Percentiles rank a stretch among this genome's conserved stretches.
phyloP scores from a whole-genome alignment of 2,888 invertebrate species.

The Philereme transversata region DNA sequence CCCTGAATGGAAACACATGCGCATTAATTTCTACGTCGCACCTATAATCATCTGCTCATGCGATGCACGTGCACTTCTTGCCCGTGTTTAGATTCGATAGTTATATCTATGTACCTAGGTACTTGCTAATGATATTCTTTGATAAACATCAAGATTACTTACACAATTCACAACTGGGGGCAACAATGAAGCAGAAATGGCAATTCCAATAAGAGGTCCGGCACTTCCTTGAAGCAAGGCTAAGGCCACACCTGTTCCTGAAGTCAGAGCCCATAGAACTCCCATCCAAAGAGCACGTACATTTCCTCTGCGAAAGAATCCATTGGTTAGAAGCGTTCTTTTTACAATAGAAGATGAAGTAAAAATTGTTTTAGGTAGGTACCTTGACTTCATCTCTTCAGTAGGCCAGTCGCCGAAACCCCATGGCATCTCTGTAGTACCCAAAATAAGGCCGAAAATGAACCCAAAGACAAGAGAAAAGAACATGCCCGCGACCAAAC shows the following conservation, averaged over 20 bases:
- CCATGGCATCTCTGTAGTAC: slow-evolving; percentile 90
- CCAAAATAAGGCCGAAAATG: slow-evolving; percentile 89
- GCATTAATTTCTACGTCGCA: slow-evolving; percentile 18
- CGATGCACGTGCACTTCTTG: slow-evolving; percentile 7
- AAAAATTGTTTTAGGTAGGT: slow-evolving; percentile 29
- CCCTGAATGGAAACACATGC: slow-evolving; percentile 75
- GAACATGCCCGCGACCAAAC: slow-evolving; percentile 87
- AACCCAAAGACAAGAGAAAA: slow-evolving; percentile 92
- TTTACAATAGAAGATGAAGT: background rate
- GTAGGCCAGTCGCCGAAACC: slow-evolving; percentile 91
- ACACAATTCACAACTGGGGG: slow-evolving; percentile 95
- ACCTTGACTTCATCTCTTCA: slow-evolving; percentile 91
- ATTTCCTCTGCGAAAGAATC: slow-evolving; percentile 83
- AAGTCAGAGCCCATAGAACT: slow-evolving; percentile 89
- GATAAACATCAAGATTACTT: slow-evolving; percentile 58
- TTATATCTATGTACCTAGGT: background rate
- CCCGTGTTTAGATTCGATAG: slow-evolving; percentile 3
- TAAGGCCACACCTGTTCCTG: slow-evolving; percentile 92
- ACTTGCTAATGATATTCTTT: background rate
- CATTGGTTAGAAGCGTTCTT: background rate
- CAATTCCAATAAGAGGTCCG: slow-evolving; percentile 93
- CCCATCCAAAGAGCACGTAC: slow-evolving; percentile 90
- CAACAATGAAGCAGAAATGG: slow-evolving; percentile 93
- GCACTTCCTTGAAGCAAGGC: slow-evolving; percentile 93
- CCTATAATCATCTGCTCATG: slow-evolving; percentile 4